Evolutionary conservation across 92 coral and sea anemone genomes (phyloP).

Genomic region (Phenganax stokvisi): DNA sequence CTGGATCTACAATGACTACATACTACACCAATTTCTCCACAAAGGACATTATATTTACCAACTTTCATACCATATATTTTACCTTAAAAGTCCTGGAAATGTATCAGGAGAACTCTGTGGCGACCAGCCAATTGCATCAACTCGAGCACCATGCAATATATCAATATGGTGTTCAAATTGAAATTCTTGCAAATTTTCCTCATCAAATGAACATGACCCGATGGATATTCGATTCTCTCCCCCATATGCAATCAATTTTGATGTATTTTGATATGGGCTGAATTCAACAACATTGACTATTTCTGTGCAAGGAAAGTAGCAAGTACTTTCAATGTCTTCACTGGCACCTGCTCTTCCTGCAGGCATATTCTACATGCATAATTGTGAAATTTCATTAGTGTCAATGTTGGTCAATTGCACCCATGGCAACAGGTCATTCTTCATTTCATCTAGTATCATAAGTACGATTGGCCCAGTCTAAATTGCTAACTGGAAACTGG

Average conservation of each 20-base stretch:
- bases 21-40: no score
- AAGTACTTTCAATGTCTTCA: slow-evolving; percentile 59
- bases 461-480: no score
- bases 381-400: neutral
- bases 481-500: no score
- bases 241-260: slow-evolving; percentile 78
- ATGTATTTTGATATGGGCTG: slow-evolving; percentile 69
- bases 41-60: no score
- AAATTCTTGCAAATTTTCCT: slow-evolving; percentile 64
- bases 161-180: slow-evolving; percentile 84
- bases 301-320: slow-evolving; percentile 75
- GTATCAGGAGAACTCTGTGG: slow-evolving; percentile 66
- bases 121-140: slow-evolving; percentile 84
- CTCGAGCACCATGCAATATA: slow-evolving; percentile 79
- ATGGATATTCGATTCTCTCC: slow-evolving; percentile 70
- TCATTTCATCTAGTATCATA: neutral
- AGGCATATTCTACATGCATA: neutral
- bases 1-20: neutral
- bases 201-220: slow-evolving; percentile 74
- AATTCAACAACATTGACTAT: slow-evolving; percentile 81
- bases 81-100: slow-evolving; percentile 40
- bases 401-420: neutral
- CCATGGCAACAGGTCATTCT: neutral
- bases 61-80: no score
- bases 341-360: slow-evolving; percentile 24